Evolutionary conservation across 2,113 vertebrate genomes (phyloP), one percentile per base, ranked within the genome.

Genomic region (Crotophaga sulcirostris): DNA sequence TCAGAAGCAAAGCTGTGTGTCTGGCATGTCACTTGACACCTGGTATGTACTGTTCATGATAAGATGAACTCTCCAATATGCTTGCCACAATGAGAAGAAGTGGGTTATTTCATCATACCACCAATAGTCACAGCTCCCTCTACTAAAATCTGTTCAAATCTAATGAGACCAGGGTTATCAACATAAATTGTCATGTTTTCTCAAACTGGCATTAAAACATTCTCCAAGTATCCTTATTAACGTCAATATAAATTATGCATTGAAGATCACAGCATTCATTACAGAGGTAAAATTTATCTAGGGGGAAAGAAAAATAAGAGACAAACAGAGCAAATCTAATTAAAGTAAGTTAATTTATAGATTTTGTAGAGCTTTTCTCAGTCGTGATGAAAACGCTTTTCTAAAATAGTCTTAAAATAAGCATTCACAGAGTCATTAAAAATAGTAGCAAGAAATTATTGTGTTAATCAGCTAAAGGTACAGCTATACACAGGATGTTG

Each of bases 171-270:
- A 15, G 31, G 79, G 51, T 85, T 91, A 96, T 45, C 80, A 54
- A 84, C 18, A 82, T 72, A 74, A 97, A 94, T 23, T 87, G 70
- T 31, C 67, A 42, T 54, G 85, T 95, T 96, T 96, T 94, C 96
- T 94, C 95, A 91, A 84, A 93, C n/a, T 45, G 42, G 74, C 76
- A 88, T 83, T 73, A 96, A 96, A 97, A 91, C 31, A 66, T 87
- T 80, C 91, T 76, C 66, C 75, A 87, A 51, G 54, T 81, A 96
- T 76, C 90, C 75, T 83, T 88, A 95, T 82, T 91, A 90, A 97
- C 45, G 84, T 93, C 96, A 91, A 62, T 69, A 90, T 95, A 96
- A 97, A 97, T 95, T 90, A 94, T 88, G 92, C 93, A 97, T 89
- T 75, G 56, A 84, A 85, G 72, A 90, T 55, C 90, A 90, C 73